A percentile compares a stretch with the other conserved stretches of the same genome.
These are phyloP conservation scores for Palythoa caribaeorum DNA, from an alignment of 92 coral and sea anemone genomes.

Conservation along the genomic window DNA sequence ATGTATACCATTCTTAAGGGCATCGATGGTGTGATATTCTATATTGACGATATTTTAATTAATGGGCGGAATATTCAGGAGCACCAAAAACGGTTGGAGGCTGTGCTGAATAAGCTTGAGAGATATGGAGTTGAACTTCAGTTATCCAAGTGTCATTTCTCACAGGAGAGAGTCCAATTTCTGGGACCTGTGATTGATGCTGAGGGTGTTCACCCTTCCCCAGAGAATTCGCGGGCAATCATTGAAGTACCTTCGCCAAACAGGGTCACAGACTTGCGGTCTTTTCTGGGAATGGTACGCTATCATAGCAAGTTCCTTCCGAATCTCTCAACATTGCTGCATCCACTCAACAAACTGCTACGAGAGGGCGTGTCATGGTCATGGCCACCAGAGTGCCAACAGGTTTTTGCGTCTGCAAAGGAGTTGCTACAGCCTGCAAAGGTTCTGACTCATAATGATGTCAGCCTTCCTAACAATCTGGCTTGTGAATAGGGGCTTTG, in stretches of 20 bases:
- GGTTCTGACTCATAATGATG: not conserved
- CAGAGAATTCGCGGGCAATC: not conserved
- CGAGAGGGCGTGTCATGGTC: not conserved
- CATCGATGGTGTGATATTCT: conserved; percentile 16
- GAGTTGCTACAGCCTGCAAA: not conserved
- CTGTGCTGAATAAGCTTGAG: not conserved
- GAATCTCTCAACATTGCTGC: not conserved
- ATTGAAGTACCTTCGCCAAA: not conserved
- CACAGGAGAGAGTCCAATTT: not conserved
- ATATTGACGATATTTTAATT: not conserved
- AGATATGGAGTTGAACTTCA: not conserved
- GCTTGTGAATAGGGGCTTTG: not conserved
- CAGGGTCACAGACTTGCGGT: not conserved
- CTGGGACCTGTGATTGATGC: not conserved
- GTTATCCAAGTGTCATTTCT: conserved; percentile 19
- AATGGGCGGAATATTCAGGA: not conserved
- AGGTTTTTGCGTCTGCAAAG: not conserved
- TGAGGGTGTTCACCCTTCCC: not conserved
- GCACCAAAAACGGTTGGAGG: not conserved
- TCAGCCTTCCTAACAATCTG: not conserved
- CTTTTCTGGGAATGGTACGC: not conserved
- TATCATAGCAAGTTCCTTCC: not conserved
- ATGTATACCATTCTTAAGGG: conserved; percentile 34
- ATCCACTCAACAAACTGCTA: not conserved
- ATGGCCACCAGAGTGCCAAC: not conserved